Evolutionary conservation across 2,888 invertebrate genomes (phyloP), one percentile per base, ranked within the genome.

Genomic region (Troides helena): DNA sequence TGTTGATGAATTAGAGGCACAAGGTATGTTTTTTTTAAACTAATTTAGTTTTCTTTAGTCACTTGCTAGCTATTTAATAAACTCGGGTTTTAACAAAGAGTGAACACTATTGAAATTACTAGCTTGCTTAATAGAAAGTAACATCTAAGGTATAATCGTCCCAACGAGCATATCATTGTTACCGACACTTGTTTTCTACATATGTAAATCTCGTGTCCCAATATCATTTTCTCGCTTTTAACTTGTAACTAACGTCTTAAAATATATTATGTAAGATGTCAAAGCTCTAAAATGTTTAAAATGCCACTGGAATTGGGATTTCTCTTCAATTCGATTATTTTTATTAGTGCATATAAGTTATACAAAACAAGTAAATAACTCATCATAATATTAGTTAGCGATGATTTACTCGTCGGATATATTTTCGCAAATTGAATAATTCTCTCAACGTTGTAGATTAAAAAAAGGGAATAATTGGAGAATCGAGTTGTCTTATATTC

Each of bases 1-100:
- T 17, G 97, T 99, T 39, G 99, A 99, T 81, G 98, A 98, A 83
- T 94, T 99, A 66, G 98, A 98, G 85, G 94, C 96, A 72, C 96
- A 98, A 89, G 98, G 98, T 85, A 30, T 30, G 30, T 62, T 8
- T 23, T 57, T 8, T 23, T 57, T 58, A 53, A 14, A 59, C 23
- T 23, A 57, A 57, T 57, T 21, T 23, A 53, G 5, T 1, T 0
- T 6, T n/a, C 5, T 53, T 8, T 39, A 30, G 30, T 30, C 5
- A 30, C 30, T 30, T 30, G 30, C 30, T 30, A 30, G 30, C 30
- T 30, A 30, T 30, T 30, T 30, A 30, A 0, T 30, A 30, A 4
- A 30, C 30, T 30, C 30, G 30, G 25, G 30, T 30, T 30, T 30
- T 30, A 30, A 30, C 10, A 10, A 10, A 39, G 7, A 39, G 10